phyloP scores from a whole-genome alignment of 2,888 invertebrate genomes.

The Drosophila mayaguana region DNA sequence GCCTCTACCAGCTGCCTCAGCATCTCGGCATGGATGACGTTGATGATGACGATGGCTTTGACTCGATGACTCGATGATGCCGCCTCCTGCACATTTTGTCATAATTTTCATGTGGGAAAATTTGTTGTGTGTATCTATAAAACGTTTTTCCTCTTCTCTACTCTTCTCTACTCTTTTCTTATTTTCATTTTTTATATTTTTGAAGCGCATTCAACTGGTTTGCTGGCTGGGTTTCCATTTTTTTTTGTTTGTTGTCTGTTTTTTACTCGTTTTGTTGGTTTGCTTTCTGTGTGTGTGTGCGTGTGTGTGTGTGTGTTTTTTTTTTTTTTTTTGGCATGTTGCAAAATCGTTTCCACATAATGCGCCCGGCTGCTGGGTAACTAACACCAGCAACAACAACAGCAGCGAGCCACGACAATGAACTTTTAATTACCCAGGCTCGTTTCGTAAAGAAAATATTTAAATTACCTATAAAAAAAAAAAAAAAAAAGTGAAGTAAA shows the following conservation, averaged over 20 bases:
- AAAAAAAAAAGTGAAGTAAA: constrained; percentile 8
- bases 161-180: neutral
- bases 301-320: no score
- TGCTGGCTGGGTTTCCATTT: constrained; percentile 55
- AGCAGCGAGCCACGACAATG: constrained; percentile 61
- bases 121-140: constrained; percentile 34
- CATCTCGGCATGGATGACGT: constrained; percentile 5
- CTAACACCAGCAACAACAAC: constrained; percentile 16
- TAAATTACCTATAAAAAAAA: constrained; percentile 42
- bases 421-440: constrained; percentile 75
- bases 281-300: no score
- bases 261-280: constrained; percentile 18
- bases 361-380: constrained; percentile 37
- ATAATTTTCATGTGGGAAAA: constrained; percentile 71
- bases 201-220: constrained; percentile 54
- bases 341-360: constrained; percentile 74
- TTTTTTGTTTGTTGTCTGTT: constrained; percentile 25
- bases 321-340: constrained; percentile 63
- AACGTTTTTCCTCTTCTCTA: constrained; percentile 33
- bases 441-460: constrained; percentile 68
- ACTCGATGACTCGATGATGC: constrained; percentile 45
- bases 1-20: constrained; percentile 5
- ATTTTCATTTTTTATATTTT: constrained; percentile 21
- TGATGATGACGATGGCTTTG: constrained; percentile 27
- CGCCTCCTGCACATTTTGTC: constrained; percentile 60